These are phyloP conservation scores for Neomonachus schauinslandi DNA, from an alignment of 2,113 vertebrate species.

Conservation along the genomic window DNA sequence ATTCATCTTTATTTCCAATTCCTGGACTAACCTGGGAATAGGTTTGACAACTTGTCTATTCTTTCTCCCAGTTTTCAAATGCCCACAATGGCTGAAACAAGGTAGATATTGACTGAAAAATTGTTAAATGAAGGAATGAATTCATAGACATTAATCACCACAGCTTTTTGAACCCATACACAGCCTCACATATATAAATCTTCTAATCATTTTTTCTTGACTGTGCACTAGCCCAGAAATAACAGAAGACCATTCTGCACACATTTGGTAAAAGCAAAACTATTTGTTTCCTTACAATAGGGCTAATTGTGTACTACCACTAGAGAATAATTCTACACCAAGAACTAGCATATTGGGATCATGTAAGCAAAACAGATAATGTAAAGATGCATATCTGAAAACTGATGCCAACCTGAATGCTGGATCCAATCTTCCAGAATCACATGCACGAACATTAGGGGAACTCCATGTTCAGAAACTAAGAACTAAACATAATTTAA, in stretches of 20 bases:
- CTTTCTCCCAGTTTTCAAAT: not conserved
- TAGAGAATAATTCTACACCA: not conserved
- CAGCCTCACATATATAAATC: not conserved
- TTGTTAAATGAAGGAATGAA: not conserved
- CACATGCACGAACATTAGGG: not conserved
- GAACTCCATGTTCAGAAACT: not conserved
- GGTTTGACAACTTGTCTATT: not conserved
- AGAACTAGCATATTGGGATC: not conserved
- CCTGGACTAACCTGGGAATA: not conserved
- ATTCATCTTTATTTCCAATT: not conserved
- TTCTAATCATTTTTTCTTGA: not conserved
- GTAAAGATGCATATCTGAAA: not conserved
- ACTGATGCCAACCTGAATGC: not conserved
- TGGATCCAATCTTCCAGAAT: not conserved
- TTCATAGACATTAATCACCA: not conserved
- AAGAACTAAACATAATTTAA: not conserved
- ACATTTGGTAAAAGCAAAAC: not conserved
- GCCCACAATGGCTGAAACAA: not conserved
- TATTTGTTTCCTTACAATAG: not conserved
- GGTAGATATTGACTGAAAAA: not conserved
- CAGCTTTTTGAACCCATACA: not conserved
- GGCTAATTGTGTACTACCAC: not conserved
- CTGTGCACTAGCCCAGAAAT: not conserved
- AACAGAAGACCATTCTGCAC: not conserved
- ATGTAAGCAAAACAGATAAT: not conserved